phyloP scores from a whole-genome alignment of 2,888 invertebrate species.

The Noctua pronuba region DNA sequence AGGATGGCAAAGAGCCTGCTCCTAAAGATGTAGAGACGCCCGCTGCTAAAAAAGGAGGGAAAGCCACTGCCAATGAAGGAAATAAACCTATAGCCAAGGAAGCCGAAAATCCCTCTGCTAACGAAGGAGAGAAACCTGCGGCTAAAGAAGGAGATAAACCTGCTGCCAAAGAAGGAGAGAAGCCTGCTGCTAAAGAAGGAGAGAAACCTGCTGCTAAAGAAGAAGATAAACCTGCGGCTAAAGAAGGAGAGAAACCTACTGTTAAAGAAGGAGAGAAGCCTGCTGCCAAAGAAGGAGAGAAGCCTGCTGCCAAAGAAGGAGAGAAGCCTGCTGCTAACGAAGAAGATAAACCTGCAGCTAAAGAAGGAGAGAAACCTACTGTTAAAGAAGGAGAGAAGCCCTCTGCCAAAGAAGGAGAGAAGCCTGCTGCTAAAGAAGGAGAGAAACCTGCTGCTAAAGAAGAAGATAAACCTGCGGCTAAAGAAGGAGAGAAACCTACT shows the following conservation, averaged over 20 bases:
- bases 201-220: neutral
- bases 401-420: slow-evolving; percentile 23
- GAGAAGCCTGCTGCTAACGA: neutral
- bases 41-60: neutral
- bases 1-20: neutral
- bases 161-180: neutral
- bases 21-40: neutral
- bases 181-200: neutral
- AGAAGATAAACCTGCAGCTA: neutral
- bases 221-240: rapidly evolving
- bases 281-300: neutral
- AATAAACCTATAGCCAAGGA: slow-evolving; percentile 1
- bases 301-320: neutral
- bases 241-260: neutral
- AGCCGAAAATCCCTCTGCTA: neutral
- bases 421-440: slow-evolving; percentile 22
- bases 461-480: neutral
- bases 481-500: slow-evolving; percentile 4
- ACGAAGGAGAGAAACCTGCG: neutral
- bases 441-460: slow-evolving; percentile 15
- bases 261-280: neutral
- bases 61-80: slow-evolving; percentile 9
- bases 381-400: slow-evolving; percentile 3
- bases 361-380: neutral
- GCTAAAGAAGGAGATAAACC: slow-evolving; percentile 10